Base-by-base conservation (phyloP, 2,113 vertebrate species). In the Nesoenas mayeri region DNA sequence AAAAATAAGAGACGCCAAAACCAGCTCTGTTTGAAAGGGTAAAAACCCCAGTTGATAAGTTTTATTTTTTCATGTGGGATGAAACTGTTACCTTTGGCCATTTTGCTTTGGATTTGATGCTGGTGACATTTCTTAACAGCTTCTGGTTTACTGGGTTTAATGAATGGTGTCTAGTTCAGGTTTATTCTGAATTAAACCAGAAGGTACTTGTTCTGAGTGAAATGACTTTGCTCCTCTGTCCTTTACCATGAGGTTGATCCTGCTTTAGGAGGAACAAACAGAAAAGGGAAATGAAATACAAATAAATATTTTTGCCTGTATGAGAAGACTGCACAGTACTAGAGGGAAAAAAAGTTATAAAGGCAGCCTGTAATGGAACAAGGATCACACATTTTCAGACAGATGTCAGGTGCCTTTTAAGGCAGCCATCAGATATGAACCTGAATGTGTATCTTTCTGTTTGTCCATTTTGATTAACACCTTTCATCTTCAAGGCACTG, bases 281-380 rank as follows among this genome's bases (percentile, higher is more conserved):
- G 50, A 79, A 95, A 85, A 93, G 80, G 77, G 60, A 95, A 97
- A 96, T 64, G 31, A 80, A 90, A 95, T 42, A 60, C 89, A 94
- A 96, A 89, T 56, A 75, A 67, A 26, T 93, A 88, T 74, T 96
- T 96, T 73, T 97, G 57, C 73, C 74, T 94, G 62, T 61, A 80
- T 56, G 84, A 88, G 71, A 94, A 82, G 78, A 92, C 56, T 53
- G 34, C n/a, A 79, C 3, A 15, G 38, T 61, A 72, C 28, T 51
- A 73, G 25, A 86, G 15, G 57, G 88, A 36, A 91, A 89, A 85
- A 85, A 75, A 67, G 61, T 77, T 94, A 56, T 81, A 93, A 95
- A 92, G 14, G 80, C 60, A 97, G 74, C 26, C 58, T 11, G 34
- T 19, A 85, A 88, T 60, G 86, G 91, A 93, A 92, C 65, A 87